Evolutionary conservation across 2,797 vertebrate species (phyloP).

Genomic region (Neosilurus hyrtlii): DNA sequence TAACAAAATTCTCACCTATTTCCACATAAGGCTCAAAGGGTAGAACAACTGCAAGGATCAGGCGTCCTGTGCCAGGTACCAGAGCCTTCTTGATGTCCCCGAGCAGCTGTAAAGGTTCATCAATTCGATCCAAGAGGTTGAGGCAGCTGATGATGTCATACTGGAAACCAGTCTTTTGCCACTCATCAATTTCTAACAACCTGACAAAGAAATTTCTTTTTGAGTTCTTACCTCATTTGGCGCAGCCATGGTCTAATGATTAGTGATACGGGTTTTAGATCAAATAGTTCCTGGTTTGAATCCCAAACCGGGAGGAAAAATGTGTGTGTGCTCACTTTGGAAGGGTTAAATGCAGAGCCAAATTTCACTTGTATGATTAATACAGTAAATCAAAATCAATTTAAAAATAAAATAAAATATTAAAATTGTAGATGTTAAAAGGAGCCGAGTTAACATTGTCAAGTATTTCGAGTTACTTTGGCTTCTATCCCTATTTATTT

Average conservation of each 20-base stretch:
- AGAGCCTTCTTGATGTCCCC: conserved; percentile 83
- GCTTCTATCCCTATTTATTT: not conserved
- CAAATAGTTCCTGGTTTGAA: too few relatives aligned
- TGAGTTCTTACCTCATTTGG: not conserved
- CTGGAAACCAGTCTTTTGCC: conserved; percentile 87
- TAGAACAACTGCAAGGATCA: conserved; percentile 88
- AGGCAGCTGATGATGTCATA: conserved; percentile 97
- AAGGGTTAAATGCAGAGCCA: too few relatives aligned
- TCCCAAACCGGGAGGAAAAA: too few relatives aligned
- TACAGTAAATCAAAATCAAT: too few relatives aligned
- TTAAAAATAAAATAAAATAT: too few relatives aligned
- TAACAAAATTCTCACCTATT: conserved; percentile 77
- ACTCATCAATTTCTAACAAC: conserved; percentile 86
- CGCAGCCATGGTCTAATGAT: too few relatives aligned
- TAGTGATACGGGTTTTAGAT: too few relatives aligned
- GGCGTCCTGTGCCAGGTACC: conserved; percentile 84
- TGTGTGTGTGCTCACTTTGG: too few relatives aligned
- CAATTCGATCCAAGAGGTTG: conserved; percentile 94
- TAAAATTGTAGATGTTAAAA: not conserved
- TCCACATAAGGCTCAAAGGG: conserved; percentile 97
- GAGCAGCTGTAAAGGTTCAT: conserved; percentile 87
- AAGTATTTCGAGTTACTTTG: not conserved
- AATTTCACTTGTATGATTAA: too few relatives aligned
- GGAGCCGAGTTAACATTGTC: not conserved
- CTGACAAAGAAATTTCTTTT: conserved; percentile 56